Evolutionary conservation across 2,113 vertebrate species (phyloP).

Genomic region (Thryonomys swinderianus): DNA sequence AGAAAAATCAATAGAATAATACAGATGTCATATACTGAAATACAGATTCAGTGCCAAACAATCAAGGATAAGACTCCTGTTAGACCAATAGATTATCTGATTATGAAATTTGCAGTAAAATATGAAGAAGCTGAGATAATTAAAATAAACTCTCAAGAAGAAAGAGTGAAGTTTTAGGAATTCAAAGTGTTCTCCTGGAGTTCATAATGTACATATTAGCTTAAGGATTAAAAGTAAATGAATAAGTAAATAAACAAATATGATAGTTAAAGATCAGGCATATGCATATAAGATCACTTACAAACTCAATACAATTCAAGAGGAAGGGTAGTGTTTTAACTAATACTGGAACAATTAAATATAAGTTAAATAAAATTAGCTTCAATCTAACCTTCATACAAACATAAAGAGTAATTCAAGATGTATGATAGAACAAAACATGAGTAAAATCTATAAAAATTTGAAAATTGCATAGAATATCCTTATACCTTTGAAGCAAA

Average conservation of each 20-base stretch:
- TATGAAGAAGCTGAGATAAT: not conserved
- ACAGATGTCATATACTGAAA: not conserved
- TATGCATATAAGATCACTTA: not conserved
- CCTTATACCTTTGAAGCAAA: not conserved
- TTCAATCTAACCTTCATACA: not conserved
- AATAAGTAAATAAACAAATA: not conserved
- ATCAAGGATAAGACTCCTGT: not conserved
- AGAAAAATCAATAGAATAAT: not conserved
- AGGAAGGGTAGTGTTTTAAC: not conserved
- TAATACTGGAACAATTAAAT: not conserved
- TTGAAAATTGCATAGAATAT: not conserved
- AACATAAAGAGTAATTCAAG: not conserved
- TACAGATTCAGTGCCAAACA: not conserved
- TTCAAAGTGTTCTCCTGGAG: not conserved
- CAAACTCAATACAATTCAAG: not conserved
- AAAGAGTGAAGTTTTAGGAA: no score
- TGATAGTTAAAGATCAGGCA: not conserved
- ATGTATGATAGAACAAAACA: not conserved
- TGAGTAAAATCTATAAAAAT: not conserved
- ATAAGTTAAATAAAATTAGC: not conserved
- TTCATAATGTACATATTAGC: not conserved
- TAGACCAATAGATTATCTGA: not conserved
- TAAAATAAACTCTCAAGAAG: not conserved
- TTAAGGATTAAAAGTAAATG: not conserved
- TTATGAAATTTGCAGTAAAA: not conserved